These are phyloP conservation scores for Zaprionus ornatus DNA, from an alignment of 1,140 invertebrate genomes.

Conservation along the genomic window DNA sequence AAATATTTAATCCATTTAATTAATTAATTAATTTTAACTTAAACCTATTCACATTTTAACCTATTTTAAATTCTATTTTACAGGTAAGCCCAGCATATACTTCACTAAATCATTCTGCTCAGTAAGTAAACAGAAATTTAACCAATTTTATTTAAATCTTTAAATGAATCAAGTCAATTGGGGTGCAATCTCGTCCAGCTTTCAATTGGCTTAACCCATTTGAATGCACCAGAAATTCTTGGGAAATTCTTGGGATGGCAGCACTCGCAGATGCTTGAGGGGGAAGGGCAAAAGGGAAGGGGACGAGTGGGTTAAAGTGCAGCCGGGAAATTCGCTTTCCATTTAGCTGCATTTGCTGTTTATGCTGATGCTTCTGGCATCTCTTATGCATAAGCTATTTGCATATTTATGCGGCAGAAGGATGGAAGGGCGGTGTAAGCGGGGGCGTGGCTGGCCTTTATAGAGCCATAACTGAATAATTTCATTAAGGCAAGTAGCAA, in stretches of 20 bases:
- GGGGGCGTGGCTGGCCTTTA: constrained; percentile 12
- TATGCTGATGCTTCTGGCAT: constrained; percentile 31
- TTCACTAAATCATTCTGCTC: neutral
- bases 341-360: constrained; percentile 30
- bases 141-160: neutral
- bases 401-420: constrained; percentile 50
- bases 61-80: neutral
- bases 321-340: neutral
- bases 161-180: neutral
- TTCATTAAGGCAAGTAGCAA: constrained; percentile 68
- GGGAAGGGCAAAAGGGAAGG: neutral
- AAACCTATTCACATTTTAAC: too few relatives aligned
- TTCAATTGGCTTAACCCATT: neutral
- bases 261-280: neutral
- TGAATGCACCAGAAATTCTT: neutral
- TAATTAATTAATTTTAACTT: too few relatives aligned
- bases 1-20: too few relatives aligned
- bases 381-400: constrained; percentile 63
- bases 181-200: neutral
- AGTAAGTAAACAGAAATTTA: neutral
- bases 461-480: constrained; percentile 71
- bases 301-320: neutral
- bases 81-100: neutral
- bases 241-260: neutral
- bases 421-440: neutral